phyloP scores from a whole-genome alignment of 2,888 invertebrate species.

The Synanthedon tipuliformis region DNA sequence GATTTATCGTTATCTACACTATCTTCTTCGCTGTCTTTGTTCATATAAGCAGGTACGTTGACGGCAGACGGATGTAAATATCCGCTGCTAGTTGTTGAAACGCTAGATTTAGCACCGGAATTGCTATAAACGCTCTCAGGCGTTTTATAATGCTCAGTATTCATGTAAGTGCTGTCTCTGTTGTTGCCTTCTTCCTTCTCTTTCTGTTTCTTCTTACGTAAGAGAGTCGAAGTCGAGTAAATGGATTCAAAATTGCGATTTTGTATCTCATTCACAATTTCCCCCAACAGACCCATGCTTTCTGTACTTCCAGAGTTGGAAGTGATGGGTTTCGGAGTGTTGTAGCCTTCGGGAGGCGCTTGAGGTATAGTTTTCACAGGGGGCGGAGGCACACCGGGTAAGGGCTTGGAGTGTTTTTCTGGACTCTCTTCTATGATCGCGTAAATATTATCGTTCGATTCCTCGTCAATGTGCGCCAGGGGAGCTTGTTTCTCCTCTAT shows the following conservation, averaged over 20 bases:
- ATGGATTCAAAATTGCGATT: constrained; percentile 88
- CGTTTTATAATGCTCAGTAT: constrained; percentile 70
- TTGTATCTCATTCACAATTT: constrained; percentile 90
- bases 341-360: constrained; percentile 61
- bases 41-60: constrained; percentile 70
- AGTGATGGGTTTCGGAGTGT: constrained; percentile 50
- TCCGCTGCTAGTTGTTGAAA: constrained; percentile 76
- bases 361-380: constrained; percentile 38
- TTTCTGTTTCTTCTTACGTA: constrained; percentile 70
- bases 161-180: constrained; percentile 71
- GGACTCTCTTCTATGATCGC: constrained; percentile 87
- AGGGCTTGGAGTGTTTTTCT: constrained; percentile 48
- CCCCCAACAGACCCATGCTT: constrained; percentile 83
- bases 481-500: constrained; percentile 75
- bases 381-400: constrained; percentile 47
- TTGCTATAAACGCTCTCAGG: constrained; percentile 75
- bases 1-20: constrained; percentile 36
- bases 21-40: constrained; percentile 25
- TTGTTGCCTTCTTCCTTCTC: constrained; percentile 34
- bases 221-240: constrained; percentile 81
- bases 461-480: constrained; percentile 73
- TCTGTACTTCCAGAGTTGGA: constrained; percentile 71
- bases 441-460: constrained; percentile 82
- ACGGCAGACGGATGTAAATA: constrained; percentile 80
- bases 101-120: constrained; percentile 71